Base-by-base conservation (phyloP, 2,113 vertebrate species). In the Paramormyrops kingsleyae region DNA sequence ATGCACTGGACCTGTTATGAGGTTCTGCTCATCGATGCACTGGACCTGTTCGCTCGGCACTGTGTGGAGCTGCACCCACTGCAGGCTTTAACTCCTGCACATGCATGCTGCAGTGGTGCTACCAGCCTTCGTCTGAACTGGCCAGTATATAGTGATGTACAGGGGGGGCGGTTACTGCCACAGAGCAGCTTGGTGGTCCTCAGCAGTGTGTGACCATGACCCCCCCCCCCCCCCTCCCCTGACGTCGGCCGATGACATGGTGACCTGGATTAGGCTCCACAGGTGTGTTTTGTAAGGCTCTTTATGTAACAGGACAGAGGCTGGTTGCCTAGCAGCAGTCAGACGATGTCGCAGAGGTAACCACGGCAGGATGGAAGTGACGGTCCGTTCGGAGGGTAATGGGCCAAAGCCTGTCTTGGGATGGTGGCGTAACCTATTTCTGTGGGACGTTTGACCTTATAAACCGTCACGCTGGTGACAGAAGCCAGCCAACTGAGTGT, bases 291-390 rank as follows among this genome's bases (percentile, higher is more conserved):
- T 84, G 39, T 46, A 12, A 46, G 39, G 42, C 17, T 42, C 44
- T 84, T 84, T 47, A 84, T 47, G 46, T n/a, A 84, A 84, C 83
- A 47, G 80, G 80, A 85, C 8, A 27, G 9, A 50, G 8, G 83
- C 24, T 27, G 83, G 83, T 86, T 86, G 46, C 83, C 24, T 86
- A 49, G 83, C 83, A 86, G 49, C 83, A 50, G 83, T 84, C 19
- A 47, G 83, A 24, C 24, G 83, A 84, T 21, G 24, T 46, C 44
- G 12, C 21, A 6, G 47, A 49, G 83, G 42, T 44, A 85, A 49
- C 83, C 42, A 12, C 8, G 44, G 83, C 2, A 27, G 80, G 15
- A 46, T 46, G 42, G 39, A 15, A 31, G 62, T 1, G n/a, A 8
- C 0, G 42, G 19, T 47, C 19, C 44, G 19, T 47, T 27, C 24